A percentile compares a stretch with the other conserved stretches of the same genome.
phyloP scores from a whole-genome alignment of 2,888 invertebrate genomes.

The Tridacna gigas region DNA sequence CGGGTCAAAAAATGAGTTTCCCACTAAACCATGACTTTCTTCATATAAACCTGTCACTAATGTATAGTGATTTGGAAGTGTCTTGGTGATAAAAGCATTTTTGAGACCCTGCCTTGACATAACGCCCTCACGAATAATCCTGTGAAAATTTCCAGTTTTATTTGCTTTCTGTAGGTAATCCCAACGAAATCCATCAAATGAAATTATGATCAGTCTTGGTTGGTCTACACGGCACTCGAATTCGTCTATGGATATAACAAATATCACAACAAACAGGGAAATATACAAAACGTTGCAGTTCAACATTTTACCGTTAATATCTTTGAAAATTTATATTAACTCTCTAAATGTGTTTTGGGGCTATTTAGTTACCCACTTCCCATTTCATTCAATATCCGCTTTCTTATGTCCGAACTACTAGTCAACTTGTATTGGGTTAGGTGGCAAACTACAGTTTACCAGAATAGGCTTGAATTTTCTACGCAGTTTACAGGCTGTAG shows the following conservation, averaged over 20 bases:
- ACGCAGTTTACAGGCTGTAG: no score
- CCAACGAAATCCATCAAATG: conserved; percentile 90
- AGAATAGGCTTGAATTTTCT: no score
- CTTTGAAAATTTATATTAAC: no score
- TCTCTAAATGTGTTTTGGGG: no score
- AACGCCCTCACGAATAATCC: conserved; percentile 87
- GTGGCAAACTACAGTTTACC: no score
- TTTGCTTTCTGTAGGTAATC: conserved; percentile 87
- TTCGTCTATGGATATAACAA: not conserved
- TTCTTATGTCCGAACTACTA: no score
- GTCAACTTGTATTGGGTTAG: no score
- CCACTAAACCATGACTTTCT: conserved; percentile 90
- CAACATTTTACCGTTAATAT: no score
- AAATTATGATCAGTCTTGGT: conserved; percentile 86
- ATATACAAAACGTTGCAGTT: no score
- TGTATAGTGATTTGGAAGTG: conserved; percentile 91
- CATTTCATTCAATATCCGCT: no score
- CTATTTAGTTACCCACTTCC: no score
- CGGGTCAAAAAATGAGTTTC: conserved; percentile 88
- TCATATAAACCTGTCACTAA: conserved; percentile 88
- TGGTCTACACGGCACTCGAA: not conserved
- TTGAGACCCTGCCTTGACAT: conserved; percentile 86
- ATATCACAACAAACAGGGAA: not conserved
- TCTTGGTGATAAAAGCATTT: conserved; percentile 87
- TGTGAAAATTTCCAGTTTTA: conserved; percentile 87